Evolutionary conservation across 2,113 vertebrate genomes (phyloP).

Genomic region (Hepsetus odoe): DNA sequence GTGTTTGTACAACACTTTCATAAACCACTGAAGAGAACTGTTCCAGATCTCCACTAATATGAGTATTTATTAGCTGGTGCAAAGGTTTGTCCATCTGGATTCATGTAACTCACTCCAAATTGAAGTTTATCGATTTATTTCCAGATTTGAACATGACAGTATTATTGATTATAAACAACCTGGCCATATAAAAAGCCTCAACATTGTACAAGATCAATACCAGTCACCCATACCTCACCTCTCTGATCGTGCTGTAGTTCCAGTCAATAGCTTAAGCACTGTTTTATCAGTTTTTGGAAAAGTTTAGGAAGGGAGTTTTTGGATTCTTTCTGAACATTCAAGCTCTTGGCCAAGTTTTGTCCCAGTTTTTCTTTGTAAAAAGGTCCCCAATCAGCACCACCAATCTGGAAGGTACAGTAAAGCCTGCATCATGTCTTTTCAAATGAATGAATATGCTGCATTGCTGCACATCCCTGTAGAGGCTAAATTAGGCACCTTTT

Average conservation of each 20-base stretch:
- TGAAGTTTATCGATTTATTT: slow-evolving; percentile 46
- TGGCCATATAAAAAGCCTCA: slow-evolving; percentile 37
- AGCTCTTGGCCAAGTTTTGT: not conserved
- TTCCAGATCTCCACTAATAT: not conserved
- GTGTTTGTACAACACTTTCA: no score
- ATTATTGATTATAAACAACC: slow-evolving; percentile 48
- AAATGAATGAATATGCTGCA: slow-evolving; percentile 10
- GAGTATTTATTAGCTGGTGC: not conserved
- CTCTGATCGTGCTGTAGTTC: not conserved
- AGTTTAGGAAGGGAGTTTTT: not conserved
- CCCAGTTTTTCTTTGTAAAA: not conserved
- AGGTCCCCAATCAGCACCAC: not conserved
- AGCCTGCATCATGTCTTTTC: not conserved
- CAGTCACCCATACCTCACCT: slow-evolving; percentile 31
- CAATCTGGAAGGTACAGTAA: not conserved
- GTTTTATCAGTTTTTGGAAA: not conserved
- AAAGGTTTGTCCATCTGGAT: not conserved
- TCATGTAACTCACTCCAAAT: not conserved
- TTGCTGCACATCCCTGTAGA: not conserved
- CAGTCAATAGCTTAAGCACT: not conserved
- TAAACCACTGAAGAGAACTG: not conserved
- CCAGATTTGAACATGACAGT: slow-evolving; percentile 51
- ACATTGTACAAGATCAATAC: slow-evolving; percentile 34
- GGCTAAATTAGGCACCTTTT: slow-evolving; percentile 29
- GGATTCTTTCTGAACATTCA: not conserved